phyloP scores from a whole-genome alignment of 2,888 invertebrate species.

The Polylopha cassiicola region DNA sequence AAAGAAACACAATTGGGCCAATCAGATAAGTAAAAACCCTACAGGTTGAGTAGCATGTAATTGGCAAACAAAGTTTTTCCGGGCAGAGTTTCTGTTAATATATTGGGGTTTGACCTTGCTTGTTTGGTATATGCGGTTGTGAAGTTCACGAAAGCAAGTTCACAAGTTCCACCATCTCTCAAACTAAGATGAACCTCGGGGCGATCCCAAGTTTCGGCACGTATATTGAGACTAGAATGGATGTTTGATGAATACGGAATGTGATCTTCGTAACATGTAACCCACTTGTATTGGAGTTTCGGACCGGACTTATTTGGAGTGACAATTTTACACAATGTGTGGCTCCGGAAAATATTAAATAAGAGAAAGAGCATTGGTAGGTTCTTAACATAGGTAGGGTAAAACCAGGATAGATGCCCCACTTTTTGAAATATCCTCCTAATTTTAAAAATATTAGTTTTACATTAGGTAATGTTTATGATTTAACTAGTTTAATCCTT shows the following conservation, averaged over 20 bases:
- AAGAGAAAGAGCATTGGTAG: too few relatives aligned
- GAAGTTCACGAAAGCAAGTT: conserved; percentile 50
- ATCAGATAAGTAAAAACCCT: too few relatives aligned
- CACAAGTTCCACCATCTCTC: conserved; percentile 54
- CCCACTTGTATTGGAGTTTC: conserved; percentile 16
- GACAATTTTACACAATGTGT: too few relatives aligned
- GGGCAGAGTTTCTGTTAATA: conserved; percentile 23
- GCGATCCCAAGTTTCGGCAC: conserved; percentile 56
- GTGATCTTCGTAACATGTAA: conserved; percentile 40
- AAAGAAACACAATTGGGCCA: conserved; percentile 5
- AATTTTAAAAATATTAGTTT: not conserved
- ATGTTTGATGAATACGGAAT: conserved; percentile 66
- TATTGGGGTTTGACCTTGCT: conserved; percentile 29
- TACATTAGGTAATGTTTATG: not conserved
- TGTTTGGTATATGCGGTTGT: conserved; percentile 56
- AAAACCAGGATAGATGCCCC: too few relatives aligned
- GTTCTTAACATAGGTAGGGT: too few relatives aligned
- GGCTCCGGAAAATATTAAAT: too few relatives aligned
- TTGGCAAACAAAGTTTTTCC: too few relatives aligned
- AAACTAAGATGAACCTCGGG: conserved; percentile 61
- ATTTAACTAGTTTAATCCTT: too few relatives aligned
- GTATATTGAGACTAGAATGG: conserved; percentile 61
- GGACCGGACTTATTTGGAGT: conserved; percentile 10
- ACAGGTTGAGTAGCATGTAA: too few relatives aligned
- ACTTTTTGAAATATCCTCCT: too few relatives aligned